phyloP scores from a whole-genome alignment of 1,140 invertebrate species.

The Notospermus geniculatus region DNA sequence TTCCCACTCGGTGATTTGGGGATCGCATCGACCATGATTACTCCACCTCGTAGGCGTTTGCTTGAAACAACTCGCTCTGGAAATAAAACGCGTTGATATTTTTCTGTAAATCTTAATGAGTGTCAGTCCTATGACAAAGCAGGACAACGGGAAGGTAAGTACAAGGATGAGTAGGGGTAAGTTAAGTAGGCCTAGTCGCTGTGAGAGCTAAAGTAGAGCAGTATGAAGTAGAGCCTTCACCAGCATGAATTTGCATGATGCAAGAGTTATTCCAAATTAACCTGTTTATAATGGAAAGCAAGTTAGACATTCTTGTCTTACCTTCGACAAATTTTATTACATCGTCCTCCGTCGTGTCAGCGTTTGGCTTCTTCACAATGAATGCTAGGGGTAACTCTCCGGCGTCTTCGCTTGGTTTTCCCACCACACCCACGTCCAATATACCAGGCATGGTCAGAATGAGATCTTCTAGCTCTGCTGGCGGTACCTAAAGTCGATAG shows the following conservation, averaged over 20 bases:
- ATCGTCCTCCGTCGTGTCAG: slow-evolving; percentile 55
- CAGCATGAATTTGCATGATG: too few species aligned
- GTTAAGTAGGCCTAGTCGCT: too few species aligned
- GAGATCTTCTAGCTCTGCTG: slow-evolving; percentile 79
- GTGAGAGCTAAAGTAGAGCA: too few species aligned
- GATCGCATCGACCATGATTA: slow-evolving; percentile 4
- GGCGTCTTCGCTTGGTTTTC: slow-evolving; percentile 66
- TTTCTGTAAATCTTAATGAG: too few species aligned
- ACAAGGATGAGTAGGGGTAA: too few species aligned
- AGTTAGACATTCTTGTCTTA: too few species aligned
- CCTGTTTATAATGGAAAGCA: too few species aligned
- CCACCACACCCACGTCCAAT: slow-evolving; percentile 75
- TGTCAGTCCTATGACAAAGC: too few species aligned
- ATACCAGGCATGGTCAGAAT: slow-evolving; percentile 70
- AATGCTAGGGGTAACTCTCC: slow-evolving; percentile 77
- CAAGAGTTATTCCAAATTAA: too few species aligned
- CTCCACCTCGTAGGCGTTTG: slow-evolving; percentile 5
- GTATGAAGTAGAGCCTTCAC: too few species aligned
- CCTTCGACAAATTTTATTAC: slow-evolving; percentile 58
- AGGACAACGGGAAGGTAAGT: too few species aligned
- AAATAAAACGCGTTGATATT: too few species aligned
- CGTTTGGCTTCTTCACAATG: slow-evolving; percentile 63
- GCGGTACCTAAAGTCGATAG: slow-evolving; percentile 66
- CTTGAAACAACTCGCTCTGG: neutral
- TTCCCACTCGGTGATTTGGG: slow-evolving; percentile 11